Conservation (phyloP, 2,888 invertebrate genomes). For the Ophonus ardosiacus region DNA sequence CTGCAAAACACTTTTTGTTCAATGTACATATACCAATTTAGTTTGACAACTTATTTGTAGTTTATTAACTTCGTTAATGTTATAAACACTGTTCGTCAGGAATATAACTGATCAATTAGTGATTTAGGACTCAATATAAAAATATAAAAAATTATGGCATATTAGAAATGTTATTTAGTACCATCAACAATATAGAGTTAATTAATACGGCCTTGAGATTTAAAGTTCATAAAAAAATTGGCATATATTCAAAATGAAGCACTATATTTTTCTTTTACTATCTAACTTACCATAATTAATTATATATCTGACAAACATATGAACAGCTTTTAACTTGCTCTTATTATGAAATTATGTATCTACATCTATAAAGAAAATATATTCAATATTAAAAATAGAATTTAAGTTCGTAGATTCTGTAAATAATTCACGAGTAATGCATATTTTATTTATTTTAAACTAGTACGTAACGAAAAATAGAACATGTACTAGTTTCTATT, state of each 20-base stretch:
- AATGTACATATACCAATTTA: no score
- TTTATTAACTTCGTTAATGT: no score
- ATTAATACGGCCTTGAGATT: neutral
- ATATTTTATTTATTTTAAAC: conserved; percentile 28
- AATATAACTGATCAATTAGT: no score
- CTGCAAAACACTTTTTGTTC: no score
- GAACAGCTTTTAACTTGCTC: neutral
- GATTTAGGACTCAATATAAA: no score
- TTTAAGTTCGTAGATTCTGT: neutral
- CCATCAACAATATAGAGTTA: neutral
- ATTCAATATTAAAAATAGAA: neutral
- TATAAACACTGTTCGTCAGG: no score
- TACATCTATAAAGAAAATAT: neutral
- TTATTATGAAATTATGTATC: neutral
- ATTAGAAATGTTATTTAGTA: neutral
- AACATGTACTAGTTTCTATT: conserved; percentile 36
- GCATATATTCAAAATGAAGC: neutral
- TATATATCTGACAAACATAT: neutral
- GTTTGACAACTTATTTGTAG: no score
- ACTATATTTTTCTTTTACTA: neutral
- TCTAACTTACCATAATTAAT: neutral
- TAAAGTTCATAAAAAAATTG: neutral
- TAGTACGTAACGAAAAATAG: conserved; percentile 11
- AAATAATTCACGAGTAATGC: neutral
- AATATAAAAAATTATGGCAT: neutral